Conservation (phyloP, 2,113 vertebrate genomes). For the Ascaphus truei region DNA sequence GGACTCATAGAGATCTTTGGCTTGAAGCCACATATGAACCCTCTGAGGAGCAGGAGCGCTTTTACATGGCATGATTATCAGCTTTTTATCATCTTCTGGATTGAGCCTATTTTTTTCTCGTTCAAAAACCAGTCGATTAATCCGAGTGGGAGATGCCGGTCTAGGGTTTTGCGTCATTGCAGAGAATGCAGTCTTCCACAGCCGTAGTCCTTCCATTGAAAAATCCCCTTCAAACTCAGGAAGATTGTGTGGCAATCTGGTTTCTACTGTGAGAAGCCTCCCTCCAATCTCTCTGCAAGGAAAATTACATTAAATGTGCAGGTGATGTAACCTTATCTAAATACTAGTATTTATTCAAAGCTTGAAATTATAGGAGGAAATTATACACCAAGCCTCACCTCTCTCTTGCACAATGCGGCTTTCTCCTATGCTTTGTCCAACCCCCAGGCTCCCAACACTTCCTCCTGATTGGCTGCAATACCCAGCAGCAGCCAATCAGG, state of each 20-base stretch:
- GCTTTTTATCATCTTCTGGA: conserved; percentile 76
- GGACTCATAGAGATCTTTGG: conserved; percentile 83
- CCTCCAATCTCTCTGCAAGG: conserved; percentile 85
- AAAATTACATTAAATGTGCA: too few species aligned
- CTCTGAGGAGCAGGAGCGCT: conserved; percentile 83
- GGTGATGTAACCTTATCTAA: too few species aligned
- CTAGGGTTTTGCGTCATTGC: conserved; percentile 81
- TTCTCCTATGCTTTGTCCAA: too few species aligned
- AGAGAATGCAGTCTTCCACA: conserved; percentile 94
- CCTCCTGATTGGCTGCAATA: too few species aligned
- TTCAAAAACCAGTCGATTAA: conserved; percentile 45
- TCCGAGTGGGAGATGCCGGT: conserved; percentile 61
- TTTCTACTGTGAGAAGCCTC: conserved; percentile 78
- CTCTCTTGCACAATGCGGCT: too few species aligned
- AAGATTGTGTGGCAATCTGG: conserved; percentile 80
- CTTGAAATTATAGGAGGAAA: too few species aligned
- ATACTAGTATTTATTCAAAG: too few species aligned
- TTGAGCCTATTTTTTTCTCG: conserved; percentile 55
- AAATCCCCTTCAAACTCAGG: conserved; percentile 89
- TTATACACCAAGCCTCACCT: too few species aligned
- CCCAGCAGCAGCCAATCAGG: too few species aligned
- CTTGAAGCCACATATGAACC: conserved; percentile 89
- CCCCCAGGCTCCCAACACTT: too few species aligned
- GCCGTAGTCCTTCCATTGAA: conserved; percentile 83
- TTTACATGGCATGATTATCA: conserved; percentile 90